Evolutionary conservation across 1,140 invertebrate genomes (phyloP).

Genomic region (Mycetomoellerius zeteki): DNA sequence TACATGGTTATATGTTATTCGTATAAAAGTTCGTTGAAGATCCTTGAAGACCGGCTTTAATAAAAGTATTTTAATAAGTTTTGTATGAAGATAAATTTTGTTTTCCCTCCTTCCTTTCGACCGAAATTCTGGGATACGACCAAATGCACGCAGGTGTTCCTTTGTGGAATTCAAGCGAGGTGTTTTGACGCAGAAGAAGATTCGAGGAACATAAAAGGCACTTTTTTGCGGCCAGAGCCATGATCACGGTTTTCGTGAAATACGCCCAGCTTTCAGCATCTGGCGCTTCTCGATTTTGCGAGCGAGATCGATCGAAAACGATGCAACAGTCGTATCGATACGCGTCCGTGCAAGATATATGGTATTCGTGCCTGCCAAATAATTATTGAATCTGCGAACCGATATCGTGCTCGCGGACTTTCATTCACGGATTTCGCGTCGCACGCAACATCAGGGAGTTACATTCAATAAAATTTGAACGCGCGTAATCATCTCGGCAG

Average conservation of each 20-base stretch:
- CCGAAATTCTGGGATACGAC: no score
- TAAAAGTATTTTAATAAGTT: no score
- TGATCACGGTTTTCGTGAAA: constrained; percentile 23
- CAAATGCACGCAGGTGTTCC: background rate
- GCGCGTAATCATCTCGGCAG: background rate
- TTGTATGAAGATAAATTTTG: no score
- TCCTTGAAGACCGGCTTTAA: no score
- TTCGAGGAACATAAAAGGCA: background rate
- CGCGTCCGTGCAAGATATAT: background rate
- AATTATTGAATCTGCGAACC: constrained; percentile 19
- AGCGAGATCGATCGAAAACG: background rate
- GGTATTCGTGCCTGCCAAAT: background rate
- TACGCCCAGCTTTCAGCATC: constrained; percentile 15
- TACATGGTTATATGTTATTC: no score
- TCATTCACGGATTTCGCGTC: constrained; percentile 26
- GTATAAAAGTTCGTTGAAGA: no score
- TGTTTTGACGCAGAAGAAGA: constrained; percentile 6
- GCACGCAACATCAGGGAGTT: constrained; percentile 17
- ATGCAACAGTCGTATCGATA: background rate
- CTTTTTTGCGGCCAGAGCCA: background rate
- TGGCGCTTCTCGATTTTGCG: constrained; percentile 20
- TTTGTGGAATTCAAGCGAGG: background rate
- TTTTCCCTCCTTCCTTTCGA: no score
- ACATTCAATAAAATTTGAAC: constrained; percentile 27
- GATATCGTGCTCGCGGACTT: background rate